Base-by-base conservation (phyloP, 2,797 vertebrate species). In the Poeciliopsis turneri region DNA sequence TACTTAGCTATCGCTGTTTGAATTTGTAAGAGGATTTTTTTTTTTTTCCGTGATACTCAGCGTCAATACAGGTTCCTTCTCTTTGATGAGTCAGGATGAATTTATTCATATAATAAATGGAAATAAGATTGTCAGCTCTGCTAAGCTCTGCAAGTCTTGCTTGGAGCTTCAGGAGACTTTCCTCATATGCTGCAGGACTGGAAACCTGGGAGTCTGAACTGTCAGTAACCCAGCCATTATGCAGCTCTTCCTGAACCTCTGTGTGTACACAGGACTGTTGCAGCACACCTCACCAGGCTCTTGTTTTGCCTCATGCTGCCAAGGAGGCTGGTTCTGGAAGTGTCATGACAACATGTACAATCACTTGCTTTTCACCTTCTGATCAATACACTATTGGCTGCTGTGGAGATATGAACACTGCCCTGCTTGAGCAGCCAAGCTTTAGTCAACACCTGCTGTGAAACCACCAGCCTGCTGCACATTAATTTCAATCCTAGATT, bases 31-130 rank as follows among this genome's bases (percentile, higher is more conserved):
- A 72, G 53, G 39, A 74, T 46, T 46, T 46, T 46, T 46, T 83
- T 73, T 43, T 73, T 78, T 72, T 68, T 43, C 61, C 53, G 68
- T 51, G 66, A 84, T 87, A 71, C 79, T 78, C 82, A 64, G 39
- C 83, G 73, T 86, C 88, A 89, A 90, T 88, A 78, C 80, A 53
- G 84, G 61, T 68, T 87, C 82, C 84, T 84, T 78, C 84, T 51
- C 79, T 55, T 75, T 88, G 90, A 90, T 89, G 90, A 91, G 88
- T 91, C 89, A 91, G 88, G 79, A 71, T 84, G 90, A 93, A 91
- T 89, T 88, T 82, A 69, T 39, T 69, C 66, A 89, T 84, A 88
- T 68, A 83, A 78, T 86, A 87, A 92, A 93, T 93, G 88, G 88
- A 90, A 92, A 93, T 91, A 84, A 89, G 88, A 88, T 57, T 81